Evolutionary conservation across 2,888 invertebrate genomes (phyloP).

Genomic region (Drosophila ustulata): DNA sequence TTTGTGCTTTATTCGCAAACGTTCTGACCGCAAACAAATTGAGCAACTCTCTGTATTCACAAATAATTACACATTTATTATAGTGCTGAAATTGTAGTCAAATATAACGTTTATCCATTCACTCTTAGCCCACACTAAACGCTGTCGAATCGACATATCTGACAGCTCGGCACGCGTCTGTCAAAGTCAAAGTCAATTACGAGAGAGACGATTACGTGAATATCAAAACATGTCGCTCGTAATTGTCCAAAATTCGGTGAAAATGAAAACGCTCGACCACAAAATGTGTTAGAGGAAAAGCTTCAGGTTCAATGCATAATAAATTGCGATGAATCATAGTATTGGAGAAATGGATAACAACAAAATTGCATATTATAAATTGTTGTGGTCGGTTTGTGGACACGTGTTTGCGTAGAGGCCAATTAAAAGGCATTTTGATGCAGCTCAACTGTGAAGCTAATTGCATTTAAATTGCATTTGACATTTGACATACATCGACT

Average conservation of each 20-base stretch:
- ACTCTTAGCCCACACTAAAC: background rate
- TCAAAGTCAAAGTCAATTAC: slow-evolving; percentile 76
- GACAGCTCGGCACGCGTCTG: slow-evolving; percentile 43
- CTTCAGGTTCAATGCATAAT: slow-evolving; percentile 45
- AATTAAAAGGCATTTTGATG: slow-evolving; percentile 39
- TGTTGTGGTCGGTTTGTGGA: slow-evolving; percentile 1
- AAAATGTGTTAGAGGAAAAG: slow-evolving; percentile 6
- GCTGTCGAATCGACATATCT: slow-evolving; percentile 12
- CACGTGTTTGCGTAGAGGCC: slow-evolving; percentile 29
- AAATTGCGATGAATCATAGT: slow-evolving; percentile 59
- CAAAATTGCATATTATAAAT: slow-evolving; percentile 62
- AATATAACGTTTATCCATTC: background rate
- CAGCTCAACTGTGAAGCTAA: slow-evolving; percentile 34
- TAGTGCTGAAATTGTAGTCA: background rate
- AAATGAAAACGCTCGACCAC: slow-evolving; percentile 22
- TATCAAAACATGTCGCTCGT: slow-evolving; percentile 28
- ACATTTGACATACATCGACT: slow-evolving; percentile 33
- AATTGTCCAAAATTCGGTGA: slow-evolving; percentile 35
- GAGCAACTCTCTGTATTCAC: no score
- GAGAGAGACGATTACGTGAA: slow-evolving; percentile 47
- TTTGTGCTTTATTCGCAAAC: no score
- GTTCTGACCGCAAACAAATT: no score
- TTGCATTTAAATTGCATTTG: slow-evolving; percentile 58
- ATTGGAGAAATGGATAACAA: slow-evolving; percentile 37
- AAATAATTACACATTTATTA: background rate